A percentile compares a stretch with the other conserved stretches of the same genome.
These are phyloP conservation scores for Ginglymostoma cirratum DNA, from an alignment of 2,113 vertebrate genomes.

Conservation along the genomic window DNA sequence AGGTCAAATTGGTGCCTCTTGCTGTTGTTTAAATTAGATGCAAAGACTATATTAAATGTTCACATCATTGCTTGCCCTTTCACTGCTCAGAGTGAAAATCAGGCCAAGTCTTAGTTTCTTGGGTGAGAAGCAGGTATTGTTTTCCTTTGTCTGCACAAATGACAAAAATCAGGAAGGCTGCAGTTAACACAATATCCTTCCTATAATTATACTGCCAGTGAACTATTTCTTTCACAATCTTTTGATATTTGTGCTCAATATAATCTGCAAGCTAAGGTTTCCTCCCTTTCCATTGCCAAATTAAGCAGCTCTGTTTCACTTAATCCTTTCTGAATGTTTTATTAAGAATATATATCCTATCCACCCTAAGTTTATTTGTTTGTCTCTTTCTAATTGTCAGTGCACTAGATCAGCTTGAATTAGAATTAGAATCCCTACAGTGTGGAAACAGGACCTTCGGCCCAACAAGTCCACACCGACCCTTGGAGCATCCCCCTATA, in stretches of 20 bases:
- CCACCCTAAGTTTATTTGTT: neutral
- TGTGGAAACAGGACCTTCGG: no score
- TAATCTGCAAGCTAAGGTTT: neutral
- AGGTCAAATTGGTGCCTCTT: constrained; percentile 63
- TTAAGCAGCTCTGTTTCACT: neutral
- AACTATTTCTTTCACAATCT: constrained; percentile 11
- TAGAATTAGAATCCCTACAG: no score
- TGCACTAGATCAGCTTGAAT: neutral
- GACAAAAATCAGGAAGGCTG: constrained; percentile 20
- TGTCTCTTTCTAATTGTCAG: neutral
- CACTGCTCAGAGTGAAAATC: constrained; percentile 72
- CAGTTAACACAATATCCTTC: constrained; percentile 28
- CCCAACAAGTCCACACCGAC: no score
- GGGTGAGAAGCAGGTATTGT: constrained; percentile 41
- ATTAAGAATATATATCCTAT: neutral
- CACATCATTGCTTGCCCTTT: constrained; percentile 59
- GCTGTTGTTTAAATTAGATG: constrained; percentile 73
- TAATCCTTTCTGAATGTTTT: neutral
- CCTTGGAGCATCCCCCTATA: no score
- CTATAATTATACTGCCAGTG: constrained; percentile 19
- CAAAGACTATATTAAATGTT: constrained; percentile 63
- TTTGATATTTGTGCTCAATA: constrained; percentile 16
- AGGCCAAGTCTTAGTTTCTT: constrained; percentile 54
- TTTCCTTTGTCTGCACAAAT: neutral
- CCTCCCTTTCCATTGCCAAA: neutral